These are phyloP conservation scores for Scelioninae gen. 2 DNA, from an alignment of 2,888 invertebrate genomes.

Conservation along the genomic window DNA sequence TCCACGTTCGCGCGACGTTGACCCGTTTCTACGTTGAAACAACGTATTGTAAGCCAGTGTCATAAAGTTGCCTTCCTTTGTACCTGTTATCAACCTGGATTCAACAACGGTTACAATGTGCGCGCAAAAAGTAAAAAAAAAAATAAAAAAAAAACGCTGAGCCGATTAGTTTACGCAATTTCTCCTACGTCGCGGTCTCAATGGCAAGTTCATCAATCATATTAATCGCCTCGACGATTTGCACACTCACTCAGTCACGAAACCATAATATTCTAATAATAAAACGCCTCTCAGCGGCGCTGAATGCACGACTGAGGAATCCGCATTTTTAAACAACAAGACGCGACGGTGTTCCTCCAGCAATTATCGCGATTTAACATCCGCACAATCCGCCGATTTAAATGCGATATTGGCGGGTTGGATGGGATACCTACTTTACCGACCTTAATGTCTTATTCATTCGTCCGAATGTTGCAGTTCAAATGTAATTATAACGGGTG, in stretches of 20 bases:
- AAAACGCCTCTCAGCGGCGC: constrained; percentile 15
- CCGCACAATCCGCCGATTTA: constrained; percentile 14
- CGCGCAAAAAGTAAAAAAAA: neutral
- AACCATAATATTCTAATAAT: constrained; percentile 42
- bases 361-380: constrained; percentile 19
- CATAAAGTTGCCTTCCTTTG: too few species aligned
- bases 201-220: constrained; percentile 51
- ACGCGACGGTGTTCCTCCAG: constrained; percentile 9
- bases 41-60: too few species aligned
- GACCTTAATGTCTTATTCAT: too few species aligned
- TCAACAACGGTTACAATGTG: too few species aligned
- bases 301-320: constrained; percentile 18
- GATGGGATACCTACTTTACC: too few species aligned
- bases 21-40: too few species aligned
- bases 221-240: constrained; percentile 10
- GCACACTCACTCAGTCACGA: constrained; percentile 26
- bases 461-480: too few species aligned
- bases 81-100: too few species aligned
- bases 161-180: constrained; percentile 53
- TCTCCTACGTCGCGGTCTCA: constrained; percentile 40
- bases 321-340: constrained; percentile 4
- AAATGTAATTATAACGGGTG: too few species aligned
- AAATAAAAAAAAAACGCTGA: constrained; percentile 19
- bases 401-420: constrained; percentile 20
- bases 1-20: too few species aligned